Conservation (phyloP, 1,140 invertebrate genomes). For the Pogonomyrmex barbatus region DNA sequence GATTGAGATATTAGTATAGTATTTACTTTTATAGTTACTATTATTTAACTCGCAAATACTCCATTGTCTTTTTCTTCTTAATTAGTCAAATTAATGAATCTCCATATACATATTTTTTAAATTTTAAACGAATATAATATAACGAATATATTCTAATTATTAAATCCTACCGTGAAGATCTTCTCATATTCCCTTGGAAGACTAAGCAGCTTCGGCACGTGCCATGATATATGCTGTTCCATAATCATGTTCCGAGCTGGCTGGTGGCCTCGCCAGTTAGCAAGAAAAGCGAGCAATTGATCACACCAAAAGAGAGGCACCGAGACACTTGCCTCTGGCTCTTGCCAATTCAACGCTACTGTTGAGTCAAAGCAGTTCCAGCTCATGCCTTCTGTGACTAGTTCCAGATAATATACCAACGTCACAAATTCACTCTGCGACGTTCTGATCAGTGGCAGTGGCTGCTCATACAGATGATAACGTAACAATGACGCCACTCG, state of each 20-base stretch:
- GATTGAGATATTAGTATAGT: neutral
- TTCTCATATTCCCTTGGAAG: slow-evolving; percentile 96
- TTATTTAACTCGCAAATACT: neutral
- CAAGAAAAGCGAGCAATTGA: slow-evolving; percentile 87
- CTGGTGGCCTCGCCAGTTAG: slow-evolving; percentile 79
- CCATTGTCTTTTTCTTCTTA: neutral
- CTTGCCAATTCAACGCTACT: slow-evolving; percentile 89
- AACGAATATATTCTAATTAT: neutral
- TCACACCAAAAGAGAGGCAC: slow-evolving; percentile 89
- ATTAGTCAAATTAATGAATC: neutral
- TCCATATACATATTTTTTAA: neutral
- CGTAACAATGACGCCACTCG: slow-evolving; percentile 93
- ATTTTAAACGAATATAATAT: too few species aligned
- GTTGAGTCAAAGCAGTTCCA: slow-evolving; percentile 89
- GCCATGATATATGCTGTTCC: slow-evolving; percentile 91
- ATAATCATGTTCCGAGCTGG: slow-evolving; percentile 88
- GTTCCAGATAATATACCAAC: slow-evolving; percentile 91
- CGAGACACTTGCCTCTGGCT: slow-evolving; percentile 81
- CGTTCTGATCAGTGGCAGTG: slow-evolving; percentile 90
- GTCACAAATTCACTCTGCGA: slow-evolving; percentile 90
- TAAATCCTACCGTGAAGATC: slow-evolving; percentile 92
- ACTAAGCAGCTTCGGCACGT: slow-evolving; percentile 92
- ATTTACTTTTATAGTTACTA: neutral
- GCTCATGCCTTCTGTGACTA: slow-evolving; percentile 90
- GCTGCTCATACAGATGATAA: slow-evolving; percentile 94